Percentiles rank a stretch among this genome's conserved stretches.
phyloP scores from a whole-genome alignment of 2,113 vertebrate species.

The Etheostoma spectabile region DNA sequence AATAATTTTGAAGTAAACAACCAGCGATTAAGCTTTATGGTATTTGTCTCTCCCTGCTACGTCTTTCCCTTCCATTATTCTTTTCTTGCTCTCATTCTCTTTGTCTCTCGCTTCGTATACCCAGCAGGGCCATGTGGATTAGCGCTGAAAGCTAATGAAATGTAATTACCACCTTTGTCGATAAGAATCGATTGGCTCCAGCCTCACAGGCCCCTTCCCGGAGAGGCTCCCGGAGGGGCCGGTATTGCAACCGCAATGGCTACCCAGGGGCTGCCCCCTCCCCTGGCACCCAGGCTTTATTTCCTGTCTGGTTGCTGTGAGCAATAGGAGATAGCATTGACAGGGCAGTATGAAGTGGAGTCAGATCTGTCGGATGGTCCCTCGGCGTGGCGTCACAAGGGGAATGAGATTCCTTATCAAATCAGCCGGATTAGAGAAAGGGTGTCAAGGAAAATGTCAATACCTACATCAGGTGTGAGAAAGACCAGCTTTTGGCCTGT shows the following conservation, averaged over 20 bases:
- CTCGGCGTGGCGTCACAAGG: constrained; percentile 47
- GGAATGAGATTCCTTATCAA: constrained; percentile 83
- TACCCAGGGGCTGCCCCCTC: neutral
- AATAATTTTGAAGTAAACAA: constrained; percentile 12
- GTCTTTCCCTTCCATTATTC: constrained; percentile 42
- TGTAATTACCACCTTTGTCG: constrained; percentile 81
- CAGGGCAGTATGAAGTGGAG: constrained; percentile 73
- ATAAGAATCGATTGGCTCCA: constrained; percentile 77
- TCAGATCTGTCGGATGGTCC: constrained; percentile 76
- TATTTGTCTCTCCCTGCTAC: constrained; percentile 19
- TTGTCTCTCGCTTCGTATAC: constrained; percentile 57
- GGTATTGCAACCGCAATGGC: neutral
- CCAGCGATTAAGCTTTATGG: constrained; percentile 14
- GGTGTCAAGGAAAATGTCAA: constrained; percentile 68
- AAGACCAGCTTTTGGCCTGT: constrained; percentile 38
- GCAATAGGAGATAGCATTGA: constrained; percentile 81
- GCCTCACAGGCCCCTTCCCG: constrained; percentile 59
- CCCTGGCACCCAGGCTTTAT: constrained; percentile 49
- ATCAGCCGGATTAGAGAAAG: constrained; percentile 77
- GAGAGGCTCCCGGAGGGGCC: constrained; percentile 57
- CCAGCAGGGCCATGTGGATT: constrained; percentile 75
- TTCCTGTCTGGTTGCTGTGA: constrained; percentile 74
- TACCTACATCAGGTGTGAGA: constrained; percentile 51
- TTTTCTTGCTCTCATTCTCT: constrained; percentile 35
- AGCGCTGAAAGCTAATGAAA: constrained; percentile 82